These are phyloP conservation scores for Drosophila tristis DNA, from an alignment of 1,140 invertebrate genomes.

Conservation along the genomic window DNA sequence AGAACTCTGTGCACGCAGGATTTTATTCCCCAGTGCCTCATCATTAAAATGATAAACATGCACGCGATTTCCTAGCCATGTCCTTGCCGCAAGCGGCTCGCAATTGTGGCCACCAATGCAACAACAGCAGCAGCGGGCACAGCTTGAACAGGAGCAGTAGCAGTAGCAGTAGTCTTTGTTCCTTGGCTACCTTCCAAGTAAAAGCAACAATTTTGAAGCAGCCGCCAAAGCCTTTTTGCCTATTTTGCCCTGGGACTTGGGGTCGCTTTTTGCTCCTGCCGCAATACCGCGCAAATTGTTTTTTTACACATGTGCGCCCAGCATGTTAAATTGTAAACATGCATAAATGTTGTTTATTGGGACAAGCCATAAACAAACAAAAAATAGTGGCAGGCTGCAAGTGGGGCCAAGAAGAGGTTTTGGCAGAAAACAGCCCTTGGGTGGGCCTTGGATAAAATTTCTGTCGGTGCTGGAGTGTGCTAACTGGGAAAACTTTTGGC, in stretches of 20 bases:
- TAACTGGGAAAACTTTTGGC: too few species aligned
- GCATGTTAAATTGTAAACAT: conserved; percentile 73
- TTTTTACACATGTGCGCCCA: conserved; percentile 63
- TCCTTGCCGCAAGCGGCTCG: conserved; percentile 57
- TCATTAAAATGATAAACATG: conserved; percentile 66
- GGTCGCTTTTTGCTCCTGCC: conserved; percentile 43
- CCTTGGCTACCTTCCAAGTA: conserved; percentile 61
- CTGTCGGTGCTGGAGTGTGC: background rate
- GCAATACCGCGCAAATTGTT: conserved; percentile 54
- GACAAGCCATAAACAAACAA: conserved; percentile 27
- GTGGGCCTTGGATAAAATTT: background rate
- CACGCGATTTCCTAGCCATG: conserved; percentile 54
- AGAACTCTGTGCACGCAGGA: conserved; percentile 49
- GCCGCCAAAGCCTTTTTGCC: conserved; percentile 60
- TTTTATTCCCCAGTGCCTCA: conserved; percentile 4
- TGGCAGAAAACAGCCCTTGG: too few species aligned
- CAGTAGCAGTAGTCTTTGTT: background rate
- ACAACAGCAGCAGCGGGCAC: conserved; percentile 18
- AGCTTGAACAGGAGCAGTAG: conserved; percentile 6
- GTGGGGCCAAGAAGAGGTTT: background rate
- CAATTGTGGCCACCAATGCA: conserved; percentile 58
- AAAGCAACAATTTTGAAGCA: conserved; percentile 60
- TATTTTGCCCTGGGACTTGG: conserved; percentile 32
- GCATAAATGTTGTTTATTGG: conserved; percentile 70
- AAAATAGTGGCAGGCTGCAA: conserved; percentile 18